These are phyloP conservation scores for Virgularia gustaviana DNA, from an alignment of 92 coral and sea anemone genomes.

Conservation along the genomic window DNA sequence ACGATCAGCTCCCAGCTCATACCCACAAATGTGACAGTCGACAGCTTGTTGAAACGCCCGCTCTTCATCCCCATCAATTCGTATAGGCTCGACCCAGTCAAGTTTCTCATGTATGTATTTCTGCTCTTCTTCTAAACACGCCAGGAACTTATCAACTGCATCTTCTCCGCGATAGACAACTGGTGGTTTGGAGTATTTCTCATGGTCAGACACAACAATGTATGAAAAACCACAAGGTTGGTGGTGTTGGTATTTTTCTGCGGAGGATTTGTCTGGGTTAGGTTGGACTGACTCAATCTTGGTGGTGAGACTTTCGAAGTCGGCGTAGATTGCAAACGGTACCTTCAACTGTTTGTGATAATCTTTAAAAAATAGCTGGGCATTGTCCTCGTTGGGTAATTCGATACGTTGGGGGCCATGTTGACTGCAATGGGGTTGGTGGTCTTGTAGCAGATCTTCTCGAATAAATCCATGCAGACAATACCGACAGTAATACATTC, in stretches of 20 bases:
- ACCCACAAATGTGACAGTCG: conserved; percentile 45
- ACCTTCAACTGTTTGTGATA: too few species aligned
- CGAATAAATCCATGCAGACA: too few species aligned
- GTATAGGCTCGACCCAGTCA: conserved; percentile 54
- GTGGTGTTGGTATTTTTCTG: conserved; percentile 11
- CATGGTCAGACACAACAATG: not conserved
- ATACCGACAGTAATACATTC: too few species aligned
- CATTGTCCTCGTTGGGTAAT: conserved; percentile 35
- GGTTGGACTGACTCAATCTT: not conserved
- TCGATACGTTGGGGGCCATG: conserved; percentile 43
- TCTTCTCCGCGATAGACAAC: conserved; percentile 36
- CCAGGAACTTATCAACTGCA: conserved; percentile 22
- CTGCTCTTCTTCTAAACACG: too few species aligned
- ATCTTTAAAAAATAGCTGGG: conserved; percentile 27
- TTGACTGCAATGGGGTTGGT: conserved; percentile 44
- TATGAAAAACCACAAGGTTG: conserved; percentile 25
- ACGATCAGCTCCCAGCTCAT: conserved; percentile 7
- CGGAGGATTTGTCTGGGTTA: not conserved
- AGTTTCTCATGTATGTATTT: too few species aligned
- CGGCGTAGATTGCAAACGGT: too few species aligned
- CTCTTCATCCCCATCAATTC: conserved; percentile 22
- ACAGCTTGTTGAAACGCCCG: conserved; percentile 35
- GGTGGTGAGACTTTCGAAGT: too few species aligned
- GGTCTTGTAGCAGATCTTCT: conserved; percentile 48
- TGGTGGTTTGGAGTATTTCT: not conserved